Base-by-base conservation (phyloP, 2,888 invertebrate genomes). In the Acutogordius australiensis region DNA sequence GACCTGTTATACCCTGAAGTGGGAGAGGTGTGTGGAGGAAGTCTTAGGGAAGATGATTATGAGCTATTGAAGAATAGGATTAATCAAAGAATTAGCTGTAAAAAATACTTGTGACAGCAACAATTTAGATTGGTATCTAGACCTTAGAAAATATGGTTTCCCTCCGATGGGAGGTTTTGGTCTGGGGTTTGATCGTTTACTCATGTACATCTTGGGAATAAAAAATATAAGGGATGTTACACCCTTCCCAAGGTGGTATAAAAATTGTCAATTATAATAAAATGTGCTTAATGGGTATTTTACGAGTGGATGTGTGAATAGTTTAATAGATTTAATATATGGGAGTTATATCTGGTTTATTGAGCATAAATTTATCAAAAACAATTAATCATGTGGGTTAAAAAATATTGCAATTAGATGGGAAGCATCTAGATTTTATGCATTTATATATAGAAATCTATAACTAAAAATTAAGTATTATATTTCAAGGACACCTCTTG, bases 11-110 rank as follows among this genome's bases (percentile, higher is more conserved):
- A 80, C 61, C 85, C 91, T 1, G 74, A 76, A 44, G 82, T 91
- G 26, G 97, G 97, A 0, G 97, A 99, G 74, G 73, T 97, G 26
- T 81, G 82, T 60, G 97, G 97, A 2, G 97, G 97, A 1, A 85
- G 90, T 72, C 74, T 99, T 18, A 80, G 97, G 65, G 91, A 94
- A 72, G 78, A 81, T 65, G 71, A 80, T 71, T 79, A 78, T 63
- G 73, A 77, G 0, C 74, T 74, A 60, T 73, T 88, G 28, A 74
- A 76, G 64, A 63, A 68, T 1, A 79, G 78, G 68, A 69, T 82
- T 60, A 2, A 62, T 28, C 59, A 30, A 58, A 26, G 4, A 8
- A 27, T 30, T 13, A 26, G 18, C 4, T 4, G 2, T 27, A 28
- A 8, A 28, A 26, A 29, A 21, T 27, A 2, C 23, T 27, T n/a